These are phyloP conservation scores for Pyrrhia umbra DNA, from an alignment of 2,888 invertebrate species.

Conservation along the genomic window DNA sequence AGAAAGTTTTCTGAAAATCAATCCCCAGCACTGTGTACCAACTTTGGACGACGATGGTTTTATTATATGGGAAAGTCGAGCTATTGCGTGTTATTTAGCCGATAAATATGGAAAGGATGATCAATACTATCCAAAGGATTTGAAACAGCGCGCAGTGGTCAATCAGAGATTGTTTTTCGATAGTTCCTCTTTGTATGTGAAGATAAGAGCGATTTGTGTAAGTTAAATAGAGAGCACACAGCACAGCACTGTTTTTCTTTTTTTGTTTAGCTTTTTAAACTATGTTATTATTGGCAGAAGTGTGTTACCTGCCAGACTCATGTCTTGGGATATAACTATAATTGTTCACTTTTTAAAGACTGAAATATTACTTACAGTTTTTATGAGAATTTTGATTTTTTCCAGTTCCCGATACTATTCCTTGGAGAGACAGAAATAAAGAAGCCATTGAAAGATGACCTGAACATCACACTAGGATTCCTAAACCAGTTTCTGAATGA, in stretches of 20 bases:
- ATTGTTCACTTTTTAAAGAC: no score
- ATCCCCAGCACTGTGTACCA: conserved; percentile 92
- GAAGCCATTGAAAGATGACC: conserved; percentile 86
- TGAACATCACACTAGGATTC: conserved; percentile 91
- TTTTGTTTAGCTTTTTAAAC: neutral
- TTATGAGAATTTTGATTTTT: conserved; percentile 44
- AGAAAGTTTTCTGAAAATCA: conserved; percentile 90
- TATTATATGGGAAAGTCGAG: conserved; percentile 92
- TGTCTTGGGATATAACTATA: no score
- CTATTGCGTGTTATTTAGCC: conserved; percentile 91
- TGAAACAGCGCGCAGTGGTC: conserved; percentile 89
- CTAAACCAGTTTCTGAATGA: conserved; percentile 90
- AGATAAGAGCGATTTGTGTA: conserved; percentile 91
- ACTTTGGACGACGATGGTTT: conserved; percentile 92
- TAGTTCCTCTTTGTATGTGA: conserved; percentile 90
- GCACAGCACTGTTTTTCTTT: no score
- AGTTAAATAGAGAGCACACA: conserved; percentile 63
- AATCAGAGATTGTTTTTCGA: conserved; percentile 92
- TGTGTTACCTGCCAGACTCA: no score
- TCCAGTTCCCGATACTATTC: conserved; percentile 91
- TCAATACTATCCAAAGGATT: conserved; percentile 91
- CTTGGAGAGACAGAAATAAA: conserved; percentile 90
- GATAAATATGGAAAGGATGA: conserved; percentile 91
- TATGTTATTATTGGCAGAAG: no score
- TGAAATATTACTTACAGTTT: no score